Conservation (phyloP, 2,113 vertebrate species). For the Gnathonemus longibarbis region DNA sequence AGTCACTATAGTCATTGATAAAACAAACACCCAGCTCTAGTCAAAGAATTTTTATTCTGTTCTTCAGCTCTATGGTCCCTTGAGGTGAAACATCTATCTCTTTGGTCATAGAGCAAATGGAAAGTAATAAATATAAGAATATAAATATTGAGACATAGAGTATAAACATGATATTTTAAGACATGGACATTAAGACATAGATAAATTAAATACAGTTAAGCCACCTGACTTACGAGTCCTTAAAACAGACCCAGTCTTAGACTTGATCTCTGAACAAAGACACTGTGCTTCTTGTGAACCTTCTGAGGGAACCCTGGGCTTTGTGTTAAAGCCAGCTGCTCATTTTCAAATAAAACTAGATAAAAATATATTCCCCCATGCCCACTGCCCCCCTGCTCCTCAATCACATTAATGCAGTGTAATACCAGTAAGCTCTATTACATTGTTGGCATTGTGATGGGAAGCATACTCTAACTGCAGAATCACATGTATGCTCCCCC, state of each 20-base stretch:
- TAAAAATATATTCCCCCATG: neutral
- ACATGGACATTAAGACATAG: neutral
- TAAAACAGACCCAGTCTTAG: neutral
- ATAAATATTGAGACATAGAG: neutral
- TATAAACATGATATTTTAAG: neutral
- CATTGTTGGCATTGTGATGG: neutral
- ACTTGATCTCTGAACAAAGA: neutral
- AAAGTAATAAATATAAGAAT: neutral
- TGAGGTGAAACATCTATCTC: neutral
- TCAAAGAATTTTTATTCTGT: neutral
- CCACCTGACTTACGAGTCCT: neutral
- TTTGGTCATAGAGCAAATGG: neutral
- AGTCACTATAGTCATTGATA: neutral
- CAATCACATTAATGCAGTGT: neutral
- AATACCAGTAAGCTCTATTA: neutral
- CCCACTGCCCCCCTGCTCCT: neutral
- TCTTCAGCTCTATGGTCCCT: neutral
- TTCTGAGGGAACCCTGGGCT: neutral
- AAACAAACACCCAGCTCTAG: neutral
- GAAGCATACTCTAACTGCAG: neutral
- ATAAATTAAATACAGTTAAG: neutral
- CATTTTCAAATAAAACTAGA: neutral
- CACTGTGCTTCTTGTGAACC: neutral
- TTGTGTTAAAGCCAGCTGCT: neutral
- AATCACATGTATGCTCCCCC: neutral